Evolutionary conservation across 92 coral and sea anemone genomes (phyloP), one percentile per base, ranked within the genome.

Genomic region (Pocillopora meandrina): DNA sequence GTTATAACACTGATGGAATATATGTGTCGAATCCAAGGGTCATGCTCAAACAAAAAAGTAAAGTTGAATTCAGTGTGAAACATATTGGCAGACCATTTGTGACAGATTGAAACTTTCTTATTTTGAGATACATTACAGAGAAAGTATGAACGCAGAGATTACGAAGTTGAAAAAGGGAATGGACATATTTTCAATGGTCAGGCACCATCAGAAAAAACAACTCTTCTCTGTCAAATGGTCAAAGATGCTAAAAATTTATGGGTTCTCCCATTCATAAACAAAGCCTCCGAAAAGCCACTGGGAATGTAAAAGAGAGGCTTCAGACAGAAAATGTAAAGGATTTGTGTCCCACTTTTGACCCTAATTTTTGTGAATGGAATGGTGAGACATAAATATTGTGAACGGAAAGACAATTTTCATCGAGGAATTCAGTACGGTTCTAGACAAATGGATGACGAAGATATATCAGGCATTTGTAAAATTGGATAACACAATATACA

Each of bases 381-480:
- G 81, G 1, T 59, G 64, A 17, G 35, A 79, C 31, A 79, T 79
- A 16, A 21, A 81, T 10, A 52, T 65, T 18, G 47, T 81, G 1
- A 74, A 87, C 23, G 64, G 75, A 56, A 81, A 81, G 67, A 73
- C 87, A 1, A 56, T 63, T 23, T 26, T 74, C 33, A 77, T 87
- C n/a, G 90, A 82, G 52, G 90, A 87, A 58, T 87, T 81, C 36
- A 19, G 60, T 6, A 87, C 82, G 88, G 69, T 63, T 1, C 90
- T 82, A 19, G 82, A 87, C 56, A 82, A 82, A 42, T 83, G 83
- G 88, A 81, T 87, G 69, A 81, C 90, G 1, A 9, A 1, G 57
- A 83, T 87, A 2, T 87, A 82, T n/a, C 3, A 64, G 58, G 89
- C 89, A 49, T 77, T 4, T 18, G 1, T 36, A 20, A 66, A 5